Evolutionary conservation across 1,140 invertebrate species (phyloP), one percentile per base, ranked within the genome.

Genomic region (Leptoteleia sp.): DNA sequence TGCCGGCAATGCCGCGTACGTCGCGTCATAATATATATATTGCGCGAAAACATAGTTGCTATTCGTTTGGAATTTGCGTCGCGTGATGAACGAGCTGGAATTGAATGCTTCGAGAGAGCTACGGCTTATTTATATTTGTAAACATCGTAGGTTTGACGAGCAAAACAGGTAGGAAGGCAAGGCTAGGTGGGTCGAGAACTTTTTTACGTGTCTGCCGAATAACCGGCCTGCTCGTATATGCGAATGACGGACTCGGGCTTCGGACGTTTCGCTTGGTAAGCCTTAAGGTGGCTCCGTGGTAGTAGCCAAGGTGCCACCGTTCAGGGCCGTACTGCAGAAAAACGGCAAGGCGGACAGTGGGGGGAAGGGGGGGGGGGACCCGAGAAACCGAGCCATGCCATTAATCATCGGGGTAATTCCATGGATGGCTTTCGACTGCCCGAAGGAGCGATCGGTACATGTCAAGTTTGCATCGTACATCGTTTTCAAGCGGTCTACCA

Each of bases 361-460:
- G n/a, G n/a, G n/a, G n/a, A n/a, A n/a, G n/a, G n/a, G n/a, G n/a
- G n/a, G n/a, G n/a, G n/a, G n/a, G n/a, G n/a, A n/a, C n/a, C n/a
- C n/a, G n/a, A n/a, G n/a, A n/a, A n/a, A n/a, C n/a, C 68, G 33
- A 80, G 68, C 48, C 79, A 13, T 76, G 65, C 83, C 84, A 84
- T 83, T 84, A 84, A 85, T 83, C 83, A 84, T 85, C 82, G 48
- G 64, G 82, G 65, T 81, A 82, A 85, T 85, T 84, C 81, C 84
- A 79, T 80, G 83, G 83, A 84, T 84, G 83, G 82, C 81, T 83
- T 79, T 82, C 61, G 82, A 82, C 83, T 86, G 83, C 83, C 81
- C 61, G 42, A 50, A 87, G 84, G 83, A 84, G 79, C 80, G 85
- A 84, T 81, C 75, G 81, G 85, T 88, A 84, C 85, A 87, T 87